Conservation (phyloP, 2,797 vertebrate species). For the Mormyrops boulengeri region DNA sequence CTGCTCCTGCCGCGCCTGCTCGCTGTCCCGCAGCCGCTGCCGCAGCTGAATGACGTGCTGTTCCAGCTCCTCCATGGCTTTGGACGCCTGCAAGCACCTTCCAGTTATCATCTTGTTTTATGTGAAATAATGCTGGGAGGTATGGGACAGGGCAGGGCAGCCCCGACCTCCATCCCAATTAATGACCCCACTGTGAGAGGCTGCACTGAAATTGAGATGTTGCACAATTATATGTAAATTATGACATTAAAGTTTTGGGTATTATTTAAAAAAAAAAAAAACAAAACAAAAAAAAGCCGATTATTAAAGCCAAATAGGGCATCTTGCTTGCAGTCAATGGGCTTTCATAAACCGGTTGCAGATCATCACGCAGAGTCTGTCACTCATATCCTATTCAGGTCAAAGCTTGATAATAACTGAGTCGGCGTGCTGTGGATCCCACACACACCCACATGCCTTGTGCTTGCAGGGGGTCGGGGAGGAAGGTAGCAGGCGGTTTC, state of each 20-base stretch:
- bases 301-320: not conserved
- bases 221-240: not conserved
- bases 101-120: not conserved
- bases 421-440: not conserved
- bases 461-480: not conserved
- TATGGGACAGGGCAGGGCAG: not conserved
- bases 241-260: not conserved
- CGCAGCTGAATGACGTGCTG: constrained; percentile 59
- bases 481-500: not conserved
- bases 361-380: not conserved
- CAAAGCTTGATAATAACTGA: not conserved
- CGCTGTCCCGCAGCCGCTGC: constrained; percentile 73
- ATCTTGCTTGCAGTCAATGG: not conserved
- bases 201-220: not conserved
- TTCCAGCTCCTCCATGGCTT: constrained; percentile 70
- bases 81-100: constrained; percentile 61
- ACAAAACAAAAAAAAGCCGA: not conserved
- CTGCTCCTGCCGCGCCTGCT: constrained; percentile 68
- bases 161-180: not conserved
- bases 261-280: not conserved
- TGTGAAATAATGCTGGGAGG: not conserved
- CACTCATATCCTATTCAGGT: not conserved
- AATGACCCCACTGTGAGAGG: not conserved
- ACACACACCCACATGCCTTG: not conserved
- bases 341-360: not conserved